These are phyloP conservation scores for Schrankia costaestrigalis DNA, from an alignment of 2,888 invertebrate genomes.

Conservation along the genomic window DNA sequence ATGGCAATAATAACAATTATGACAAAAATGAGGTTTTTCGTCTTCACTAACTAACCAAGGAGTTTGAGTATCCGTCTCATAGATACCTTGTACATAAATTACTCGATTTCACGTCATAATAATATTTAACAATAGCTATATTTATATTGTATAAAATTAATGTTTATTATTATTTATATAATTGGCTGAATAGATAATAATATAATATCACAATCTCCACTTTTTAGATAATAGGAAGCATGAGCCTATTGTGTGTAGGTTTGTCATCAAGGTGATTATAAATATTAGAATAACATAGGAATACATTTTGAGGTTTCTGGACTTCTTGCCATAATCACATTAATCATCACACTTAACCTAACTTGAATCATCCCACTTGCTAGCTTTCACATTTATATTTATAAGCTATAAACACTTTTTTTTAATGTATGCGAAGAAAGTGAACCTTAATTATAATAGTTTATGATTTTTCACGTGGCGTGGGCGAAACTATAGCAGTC, in stretches of 20 bases:
- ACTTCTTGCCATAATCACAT: too few relatives aligned
- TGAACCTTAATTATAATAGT: slow-evolving; percentile 1
- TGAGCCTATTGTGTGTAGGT: too few relatives aligned
- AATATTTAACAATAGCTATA: neutral
- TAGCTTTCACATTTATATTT: slow-evolving; percentile 10
- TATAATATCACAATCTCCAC: too few relatives aligned
- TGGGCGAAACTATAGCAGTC: slow-evolving; percentile 25
- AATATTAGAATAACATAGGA: neutral
- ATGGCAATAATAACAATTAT: slow-evolving; percentile 13
- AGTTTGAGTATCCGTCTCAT: slow-evolving; percentile 7
- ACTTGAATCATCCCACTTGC: slow-evolving; percentile 13
- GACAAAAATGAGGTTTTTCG: neutral
- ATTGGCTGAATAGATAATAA: too few relatives aligned
- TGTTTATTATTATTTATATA: neutral
- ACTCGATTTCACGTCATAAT: neutral
- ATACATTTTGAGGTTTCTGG: too few relatives aligned
- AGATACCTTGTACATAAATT: slow-evolving; percentile 10
- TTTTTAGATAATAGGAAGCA: too few relatives aligned
- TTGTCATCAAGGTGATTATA: neutral
- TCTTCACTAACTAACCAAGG: slow-evolving; percentile 30
- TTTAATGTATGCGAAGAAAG: slow-evolving; percentile 5
- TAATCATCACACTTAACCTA: too few relatives aligned
- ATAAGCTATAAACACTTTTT: slow-evolving; percentile 6
- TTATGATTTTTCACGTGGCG: slow-evolving; percentile 14
- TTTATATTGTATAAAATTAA: too few relatives aligned